Conservation (phyloP, 2,888 invertebrate genomes). For the Trachelus tabidus region DNA sequence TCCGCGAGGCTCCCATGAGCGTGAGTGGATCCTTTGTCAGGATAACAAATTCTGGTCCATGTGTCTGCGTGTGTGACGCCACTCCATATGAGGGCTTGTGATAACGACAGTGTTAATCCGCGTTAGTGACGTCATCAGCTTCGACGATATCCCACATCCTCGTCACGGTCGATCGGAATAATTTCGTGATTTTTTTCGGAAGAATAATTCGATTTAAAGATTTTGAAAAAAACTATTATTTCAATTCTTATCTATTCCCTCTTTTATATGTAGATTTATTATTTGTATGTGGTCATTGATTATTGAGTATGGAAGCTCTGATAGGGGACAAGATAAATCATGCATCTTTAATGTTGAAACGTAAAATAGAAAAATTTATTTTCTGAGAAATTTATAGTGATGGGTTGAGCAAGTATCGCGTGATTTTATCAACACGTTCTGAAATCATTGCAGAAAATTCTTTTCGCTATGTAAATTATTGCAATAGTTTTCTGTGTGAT, state of each 20-base stretch:
- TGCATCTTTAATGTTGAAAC: no score
- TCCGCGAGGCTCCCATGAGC: conserved; percentile 53
- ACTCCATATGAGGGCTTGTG: neutral
- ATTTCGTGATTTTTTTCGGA: neutral
- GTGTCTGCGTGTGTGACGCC: neutral
- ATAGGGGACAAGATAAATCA: no score
- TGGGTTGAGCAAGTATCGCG: neutral
- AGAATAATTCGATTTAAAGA: no score
- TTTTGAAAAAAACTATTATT: no score
- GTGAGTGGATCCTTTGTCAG: conserved; percentile 50
- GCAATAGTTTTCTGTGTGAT: neutral
- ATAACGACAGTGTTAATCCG: neutral
- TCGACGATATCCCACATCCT: neutral
- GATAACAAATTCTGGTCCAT: conserved; percentile 13
- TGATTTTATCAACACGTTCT: neutral
- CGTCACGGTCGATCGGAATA: neutral
- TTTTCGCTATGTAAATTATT: neutral
- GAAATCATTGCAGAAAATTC: neutral
- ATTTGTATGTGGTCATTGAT: no score
- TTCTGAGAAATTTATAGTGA: neutral
- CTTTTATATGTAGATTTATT: no score
- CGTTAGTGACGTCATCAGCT: neutral
- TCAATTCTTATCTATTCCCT: no score
- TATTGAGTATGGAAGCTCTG: no score
- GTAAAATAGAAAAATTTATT: neutral